Evolutionary conservation across 1,140 invertebrate genomes (phyloP).

Genomic region (Drosophila guanche): DNA sequence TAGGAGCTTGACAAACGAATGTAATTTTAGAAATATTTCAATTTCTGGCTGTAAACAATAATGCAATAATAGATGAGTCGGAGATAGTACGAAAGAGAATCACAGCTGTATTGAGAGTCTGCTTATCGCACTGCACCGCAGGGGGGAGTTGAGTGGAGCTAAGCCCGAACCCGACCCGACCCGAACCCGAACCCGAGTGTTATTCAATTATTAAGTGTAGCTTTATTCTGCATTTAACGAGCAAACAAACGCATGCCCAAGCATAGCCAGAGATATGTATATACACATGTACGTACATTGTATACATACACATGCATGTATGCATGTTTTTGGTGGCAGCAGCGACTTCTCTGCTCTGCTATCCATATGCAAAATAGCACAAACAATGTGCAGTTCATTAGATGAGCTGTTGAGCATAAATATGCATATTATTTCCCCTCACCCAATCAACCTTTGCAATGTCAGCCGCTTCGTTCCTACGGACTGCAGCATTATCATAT

Average conservation of each 20-base stretch:
- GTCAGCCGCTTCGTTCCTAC: slow-evolving; percentile 39
- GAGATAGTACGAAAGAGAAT: slow-evolving; percentile 1
- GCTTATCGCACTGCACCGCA: slow-evolving; percentile 59
- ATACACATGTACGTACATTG: slow-evolving; percentile 4
- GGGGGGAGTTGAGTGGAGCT: slow-evolving; percentile 42
- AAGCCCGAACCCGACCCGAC: too few relatives aligned
- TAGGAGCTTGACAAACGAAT: slow-evolving; percentile 33
- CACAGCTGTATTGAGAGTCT: not conserved
- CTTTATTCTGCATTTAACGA: slow-evolving; percentile 74
- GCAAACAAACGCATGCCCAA: slow-evolving; percentile 30
- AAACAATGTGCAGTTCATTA: slow-evolving; percentile 75
- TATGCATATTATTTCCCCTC: slow-evolving; percentile 53
- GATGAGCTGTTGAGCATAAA: slow-evolving; percentile 57
- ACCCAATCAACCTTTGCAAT: slow-evolving; percentile 42
- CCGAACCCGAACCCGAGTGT: slow-evolving; percentile 29
- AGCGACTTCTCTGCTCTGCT: slow-evolving; percentile 13
- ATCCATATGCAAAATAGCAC: slow-evolving; percentile 42
- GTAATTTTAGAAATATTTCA: slow-evolving; percentile 63
- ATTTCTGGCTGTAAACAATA: slow-evolving; percentile 42
- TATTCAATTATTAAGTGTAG: slow-evolving; percentile 70
- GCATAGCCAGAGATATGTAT: slow-evolving; percentile 5
- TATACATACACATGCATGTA: not conserved
- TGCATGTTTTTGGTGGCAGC: not conserved
- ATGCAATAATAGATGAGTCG: slow-evolving; percentile 36
- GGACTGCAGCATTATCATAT: slow-evolving; percentile 39